phyloP scores from a whole-genome alignment of 1,140 invertebrate genomes.

The Papilio glaucus region DNA sequence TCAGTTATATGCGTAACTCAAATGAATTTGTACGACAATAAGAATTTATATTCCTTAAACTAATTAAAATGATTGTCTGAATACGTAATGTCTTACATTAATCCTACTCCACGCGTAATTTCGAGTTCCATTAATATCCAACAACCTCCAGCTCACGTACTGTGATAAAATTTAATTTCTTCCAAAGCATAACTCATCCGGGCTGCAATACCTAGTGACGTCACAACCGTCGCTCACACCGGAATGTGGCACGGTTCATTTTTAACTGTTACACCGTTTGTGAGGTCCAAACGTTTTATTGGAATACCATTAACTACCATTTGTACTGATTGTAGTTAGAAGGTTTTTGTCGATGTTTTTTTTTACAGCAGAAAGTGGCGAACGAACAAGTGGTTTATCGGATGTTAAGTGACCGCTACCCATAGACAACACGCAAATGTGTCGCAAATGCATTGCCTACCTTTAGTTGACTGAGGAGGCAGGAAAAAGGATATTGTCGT shows the following conservation, averaged over 20 bases:
- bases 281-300: neutral
- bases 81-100: neutral
- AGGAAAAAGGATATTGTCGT: too few species aligned
- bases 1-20: neutral
- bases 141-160: neutral
- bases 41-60: neutral
- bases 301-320: neutral
- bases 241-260: neutral
- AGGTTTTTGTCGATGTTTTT: too few species aligned
- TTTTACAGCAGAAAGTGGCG: too few species aligned
- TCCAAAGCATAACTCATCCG: neutral
- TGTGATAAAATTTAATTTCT: constrained; percentile 11
- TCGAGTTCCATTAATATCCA: constrained; percentile 4
- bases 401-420: too few species aligned
- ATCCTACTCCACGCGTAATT: neutral
- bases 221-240: constrained; percentile 15
- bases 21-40: neutral
- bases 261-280: neutral
- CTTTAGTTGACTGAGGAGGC: too few species aligned
- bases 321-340: too few species aligned
- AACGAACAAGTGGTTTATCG: too few species aligned
- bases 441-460: too few species aligned
- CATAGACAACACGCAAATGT: too few species aligned
- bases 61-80: constrained; percentile 16
- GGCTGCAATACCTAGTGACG: constrained; percentile 6